These are phyloP conservation scores for Aphidoletes aphidimyza DNA, from an alignment of 2,888 invertebrate genomes.

Conservation along the genomic window DNA sequence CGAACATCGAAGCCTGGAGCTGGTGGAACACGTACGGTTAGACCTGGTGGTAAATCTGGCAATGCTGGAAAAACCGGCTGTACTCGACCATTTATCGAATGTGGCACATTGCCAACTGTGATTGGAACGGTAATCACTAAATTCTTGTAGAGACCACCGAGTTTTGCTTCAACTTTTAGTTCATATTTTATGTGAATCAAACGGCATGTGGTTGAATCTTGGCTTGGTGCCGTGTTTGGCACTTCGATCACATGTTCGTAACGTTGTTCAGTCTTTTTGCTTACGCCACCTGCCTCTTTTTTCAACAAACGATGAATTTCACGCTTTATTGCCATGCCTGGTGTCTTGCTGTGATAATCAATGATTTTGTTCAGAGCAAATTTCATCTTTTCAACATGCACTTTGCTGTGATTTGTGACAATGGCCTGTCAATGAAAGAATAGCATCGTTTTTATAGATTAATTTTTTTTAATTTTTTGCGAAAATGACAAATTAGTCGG, in stretches of 20 bases:
- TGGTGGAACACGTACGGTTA: neutral
- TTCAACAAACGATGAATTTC: conserved; percentile 63
- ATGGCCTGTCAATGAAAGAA: conserved; percentile 56
- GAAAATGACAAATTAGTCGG: neutral
- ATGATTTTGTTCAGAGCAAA: conserved; percentile 63
- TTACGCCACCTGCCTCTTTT: conserved; percentile 65
- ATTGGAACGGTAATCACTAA: conserved; percentile 63
- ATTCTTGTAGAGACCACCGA: conserved; percentile 66
- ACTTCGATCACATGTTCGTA: conserved; percentile 65
- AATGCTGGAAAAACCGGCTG: neutral
- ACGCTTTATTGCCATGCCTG: conserved; percentile 62
- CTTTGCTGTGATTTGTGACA: conserved; percentile 64
- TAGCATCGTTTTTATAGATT: too few species aligned
- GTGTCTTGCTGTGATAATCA: conserved; percentile 63
- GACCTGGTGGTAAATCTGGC: neutral
- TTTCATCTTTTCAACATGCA: conserved; percentile 65
- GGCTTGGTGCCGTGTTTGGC: conserved; percentile 63
- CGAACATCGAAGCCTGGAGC: neutral
- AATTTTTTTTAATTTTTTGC: too few species aligned
- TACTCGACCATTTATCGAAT: neutral
- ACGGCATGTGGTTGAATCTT: conserved; percentile 61
- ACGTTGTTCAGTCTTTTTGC: conserved; percentile 64
- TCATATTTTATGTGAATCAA: conserved; percentile 64
- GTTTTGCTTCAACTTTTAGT: conserved; percentile 64
- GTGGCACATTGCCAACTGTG: conserved; percentile 61